These are phyloP conservation scores for Paramormyrops kingsleyae DNA, from an alignment of 2,113 vertebrate genomes.

Conservation along the genomic window DNA sequence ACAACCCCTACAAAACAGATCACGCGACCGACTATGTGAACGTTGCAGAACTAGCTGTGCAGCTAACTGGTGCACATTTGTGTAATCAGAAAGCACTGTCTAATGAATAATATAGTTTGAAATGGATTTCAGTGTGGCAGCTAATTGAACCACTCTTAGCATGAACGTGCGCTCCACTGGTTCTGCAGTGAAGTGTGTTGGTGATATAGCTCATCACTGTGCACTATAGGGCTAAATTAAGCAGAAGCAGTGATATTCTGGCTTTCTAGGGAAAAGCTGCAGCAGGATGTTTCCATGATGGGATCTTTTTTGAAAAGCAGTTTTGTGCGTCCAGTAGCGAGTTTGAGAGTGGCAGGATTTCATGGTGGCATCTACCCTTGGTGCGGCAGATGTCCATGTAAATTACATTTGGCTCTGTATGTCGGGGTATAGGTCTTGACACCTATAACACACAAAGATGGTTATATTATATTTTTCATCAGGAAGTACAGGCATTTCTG, in stretches of 20 bases:
- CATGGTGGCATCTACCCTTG: background rate
- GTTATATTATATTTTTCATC: background rate
- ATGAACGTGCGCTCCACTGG: background rate
- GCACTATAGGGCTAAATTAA: background rate
- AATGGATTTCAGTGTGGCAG: background rate
- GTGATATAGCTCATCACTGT: background rate
- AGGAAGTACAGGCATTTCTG: background rate
- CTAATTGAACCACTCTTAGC: background rate
- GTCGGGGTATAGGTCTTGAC: background rate
- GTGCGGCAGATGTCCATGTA: background rate
- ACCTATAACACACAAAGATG: background rate
- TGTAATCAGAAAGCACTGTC: background rate
- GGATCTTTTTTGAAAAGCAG: background rate
- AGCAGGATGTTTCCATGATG: background rate
- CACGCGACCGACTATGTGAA: background rate
- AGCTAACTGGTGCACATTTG: background rate
- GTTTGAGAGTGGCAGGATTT: background rate
- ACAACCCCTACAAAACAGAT: background rate
- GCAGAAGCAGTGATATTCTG: background rate
- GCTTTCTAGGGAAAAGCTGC: background rate
- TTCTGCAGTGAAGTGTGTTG: background rate
- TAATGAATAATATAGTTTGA: background rate
- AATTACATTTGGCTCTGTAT: background rate
- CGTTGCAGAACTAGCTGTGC: background rate
- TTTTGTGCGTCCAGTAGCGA: background rate